Percentiles rank a stretch among this genome's conserved stretches.
Evolutionary conservation across 2,888 invertebrate genomes (phyloP).

Genomic region (Heteromyza rotundicornis): DNA sequence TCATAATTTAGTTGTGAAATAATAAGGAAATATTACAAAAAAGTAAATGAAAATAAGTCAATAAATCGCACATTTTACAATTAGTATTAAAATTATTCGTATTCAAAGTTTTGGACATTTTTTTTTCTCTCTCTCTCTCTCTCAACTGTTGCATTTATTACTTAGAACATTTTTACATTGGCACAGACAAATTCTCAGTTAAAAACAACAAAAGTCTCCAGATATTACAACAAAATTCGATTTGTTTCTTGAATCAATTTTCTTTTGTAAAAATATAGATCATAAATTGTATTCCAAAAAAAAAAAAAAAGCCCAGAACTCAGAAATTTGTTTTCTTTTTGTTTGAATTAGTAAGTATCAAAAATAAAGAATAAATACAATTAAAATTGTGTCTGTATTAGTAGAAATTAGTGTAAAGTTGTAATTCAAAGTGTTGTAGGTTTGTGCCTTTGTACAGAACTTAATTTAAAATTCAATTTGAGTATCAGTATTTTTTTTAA

Average conservation of each 20-base stretch:
- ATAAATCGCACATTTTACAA: background rate
- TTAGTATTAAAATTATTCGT: conserved; percentile 45
- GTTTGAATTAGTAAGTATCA: conserved; percentile 7
- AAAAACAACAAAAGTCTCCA: too few species aligned
- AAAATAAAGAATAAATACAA: background rate
- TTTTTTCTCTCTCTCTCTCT: conserved; percentile 35
- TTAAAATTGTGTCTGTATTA: background rate
- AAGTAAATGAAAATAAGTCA: conserved; percentile 34
- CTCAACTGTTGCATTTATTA: conserved; percentile 18
- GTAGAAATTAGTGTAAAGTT: conserved; percentile 1
- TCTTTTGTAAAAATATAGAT: too few species aligned
- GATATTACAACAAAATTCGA: too few species aligned
- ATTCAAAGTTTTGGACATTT: conserved; percentile 64
- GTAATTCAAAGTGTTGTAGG: background rate
- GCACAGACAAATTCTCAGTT: background rate
- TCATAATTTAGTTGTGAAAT: conserved; percentile 6
- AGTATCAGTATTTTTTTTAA: background rate
- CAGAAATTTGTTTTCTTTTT: conserved; percentile 53
- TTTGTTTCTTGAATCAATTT: too few species aligned
- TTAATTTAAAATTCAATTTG: conserved; percentile 2
- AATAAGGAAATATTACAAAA: conserved; percentile 33
- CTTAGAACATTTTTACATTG: conserved; percentile 4
- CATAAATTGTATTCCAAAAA: too few species aligned
- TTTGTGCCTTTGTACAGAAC: background rate
- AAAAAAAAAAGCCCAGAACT: conserved; percentile 59